Evolutionary conservation across 2,888 invertebrate species (phyloP), one percentile per base, ranked within the genome.

Genomic region (Clusia tigrina): DNA sequence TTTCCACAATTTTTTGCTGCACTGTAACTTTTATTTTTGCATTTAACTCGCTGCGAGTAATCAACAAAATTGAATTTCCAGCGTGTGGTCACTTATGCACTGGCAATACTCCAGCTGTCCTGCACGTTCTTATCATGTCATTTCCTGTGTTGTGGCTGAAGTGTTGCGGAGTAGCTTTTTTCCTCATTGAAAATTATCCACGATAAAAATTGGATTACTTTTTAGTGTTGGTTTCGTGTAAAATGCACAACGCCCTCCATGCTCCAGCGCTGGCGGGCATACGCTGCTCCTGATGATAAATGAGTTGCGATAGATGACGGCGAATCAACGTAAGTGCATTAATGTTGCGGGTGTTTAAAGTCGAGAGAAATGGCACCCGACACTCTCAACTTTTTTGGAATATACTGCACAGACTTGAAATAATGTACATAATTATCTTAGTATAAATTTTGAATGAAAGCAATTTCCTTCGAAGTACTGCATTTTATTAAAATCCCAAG

Each of bases 181-280:
- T n/a, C n/a, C 61, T 48, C 54, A 54, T 57, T 25, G 23, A 53
- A 23, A 53, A 60, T 67, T 70, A 58, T 17, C 61, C 63, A 77
- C 79, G 77, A 79, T 79, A 79, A 79, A 79, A 79, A 79, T 79
- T 79, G 79, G 79, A 79, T 79, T 79, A 79, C 78, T 79, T 78
- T 76, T 75, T 78, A 73, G 74, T 63, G 62, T 54, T n/a, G n/a
- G n/a, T n/a, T 58, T 54, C 63, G 60, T 63, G 64, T 60, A 62
- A 46, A 66, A 62, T 54, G 60, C 53, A 58, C 6, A 62, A 67
- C 70, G 70, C 70, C 70, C 70, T 51, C 65, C 61, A 64, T 63
- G 52, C 52, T 6, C 46, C 54, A 15, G 24, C 61, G 56, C 46
- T 26, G n/a, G n/a, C n/a, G n/a, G n/a, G n/a, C 59, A 56, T 54